Evolutionary conservation across 2,113 vertebrate genomes (phyloP), one percentile per base, ranked within the genome.

Genomic region (Eubucco bourcierii): DNA sequence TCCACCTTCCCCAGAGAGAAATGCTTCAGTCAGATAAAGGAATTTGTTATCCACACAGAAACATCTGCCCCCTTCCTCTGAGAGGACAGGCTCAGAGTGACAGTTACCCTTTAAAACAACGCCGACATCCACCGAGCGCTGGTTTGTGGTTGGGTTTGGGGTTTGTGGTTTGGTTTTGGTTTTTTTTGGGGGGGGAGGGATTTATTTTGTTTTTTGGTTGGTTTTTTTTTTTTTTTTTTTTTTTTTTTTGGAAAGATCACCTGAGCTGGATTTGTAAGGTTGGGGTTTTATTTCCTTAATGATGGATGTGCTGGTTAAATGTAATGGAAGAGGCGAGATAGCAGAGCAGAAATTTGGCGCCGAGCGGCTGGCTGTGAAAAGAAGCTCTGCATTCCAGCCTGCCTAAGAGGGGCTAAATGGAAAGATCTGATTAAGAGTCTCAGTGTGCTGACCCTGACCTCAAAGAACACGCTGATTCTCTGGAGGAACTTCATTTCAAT

Each of bases 361-460:
- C 96, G 59, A 75, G n/a, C 2, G 77, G 84, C 39, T 47, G 1
- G 52, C 94, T 95, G 75, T 94, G 96, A 83, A 91, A 96, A 96
- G 87, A 28, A 29, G 84, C 76, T 13, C 85, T 60, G 91, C 92
- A 95, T 97, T 96, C 94, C 95, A 77, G 84, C 83, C 98, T 97
- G 80, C 97, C 87, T 93, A 92, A 95, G 97, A 97, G 96, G 97
- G 97, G 97, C 97, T 96, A 94, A 97, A 93, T 50, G 87, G 81
- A 95, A 89, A 93, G 92, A 90, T 82, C 94, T 97, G 98, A 98
- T 98, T 97, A 97, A 98, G 94, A 92, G 96, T 96, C 97, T 97
- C 94, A 87, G 96, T 74, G 88, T 87, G 63, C 84, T 97, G 98
- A 98, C 98, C 98, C 97, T 97, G 95, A 95, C 97, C 96, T 61